Base-by-base conservation (phyloP, 2,113 vertebrate species). In the Bothrops jararaca region DNA sequence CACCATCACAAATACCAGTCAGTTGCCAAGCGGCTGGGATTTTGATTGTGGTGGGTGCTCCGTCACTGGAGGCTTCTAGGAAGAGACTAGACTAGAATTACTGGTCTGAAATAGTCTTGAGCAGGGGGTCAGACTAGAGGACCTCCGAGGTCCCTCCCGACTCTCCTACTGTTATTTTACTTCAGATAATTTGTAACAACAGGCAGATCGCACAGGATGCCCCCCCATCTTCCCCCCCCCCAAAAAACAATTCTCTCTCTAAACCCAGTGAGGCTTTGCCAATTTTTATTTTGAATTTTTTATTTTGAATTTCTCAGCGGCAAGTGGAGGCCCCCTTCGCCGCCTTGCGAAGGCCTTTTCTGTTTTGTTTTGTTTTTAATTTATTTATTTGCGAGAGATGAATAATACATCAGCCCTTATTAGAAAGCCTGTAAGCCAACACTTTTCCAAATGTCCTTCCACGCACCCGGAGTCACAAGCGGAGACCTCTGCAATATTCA, bases 401-500 rank as follows among this genome's bases (percentile, higher is more conserved):
- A 92, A 90, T 94, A 92, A 92, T 74, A n/a, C 1, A 88, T 86
- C 58, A 13, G 26, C 23, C 56, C 57, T 86, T 18, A 90, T 92
- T 93, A 92, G 91, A n/a, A 42, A 12, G 54, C 13, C 80, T 18
- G 86, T 90, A 92, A 94, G 26, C 85, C 86, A 89, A 92, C 74
- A 50, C 74, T 42, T 56, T 58, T 54, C 85, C 18, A 86, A 85
- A 58, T 60, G 56, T 85, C 54, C 90, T 93, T 86, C 45, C 24
- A 86, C 90, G 60, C 57, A 50, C 39, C 0, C 50, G 74, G 0
- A 18, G 20, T 64, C 86, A 96, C 92, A 92, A 94, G 95, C 91
- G 90, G 88, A 92, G 58, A 2, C 0, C 0, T 7, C 60, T 94
- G 96, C 94, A 95, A 95, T 91, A 94, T 95, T 89, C 74, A 96